Evolutionary conservation across 2,797 vertebrate genomes (phyloP).

Genomic region (Rhodeus uyekii): DNA sequence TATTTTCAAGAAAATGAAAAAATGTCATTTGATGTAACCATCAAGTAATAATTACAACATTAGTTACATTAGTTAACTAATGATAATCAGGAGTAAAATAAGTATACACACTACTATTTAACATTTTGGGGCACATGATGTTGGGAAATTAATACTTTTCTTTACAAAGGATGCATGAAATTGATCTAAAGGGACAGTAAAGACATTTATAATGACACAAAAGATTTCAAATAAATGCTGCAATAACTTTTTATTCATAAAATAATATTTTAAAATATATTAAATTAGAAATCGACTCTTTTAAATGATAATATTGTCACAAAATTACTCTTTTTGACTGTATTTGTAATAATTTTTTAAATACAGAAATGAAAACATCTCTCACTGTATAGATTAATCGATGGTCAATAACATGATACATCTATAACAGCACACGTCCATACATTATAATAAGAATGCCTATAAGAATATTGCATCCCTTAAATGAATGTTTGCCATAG

Average conservation of each 20-base stretch:
- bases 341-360: too few species aligned
- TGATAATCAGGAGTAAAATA: too few species aligned
- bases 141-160: not conserved
- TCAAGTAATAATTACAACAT: not conserved
- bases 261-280: not conserved
- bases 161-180: not conserved
- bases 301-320: not conserved
- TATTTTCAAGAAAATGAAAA: not conserved
- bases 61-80: not conserved
- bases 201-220: too few species aligned
- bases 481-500: not conserved
- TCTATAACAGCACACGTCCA: not conserved
- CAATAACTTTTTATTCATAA: too few species aligned
- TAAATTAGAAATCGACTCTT: not conserved
- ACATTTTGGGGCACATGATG: not conserved
- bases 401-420: not conserved
- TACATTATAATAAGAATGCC: not conserved
- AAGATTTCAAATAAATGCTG: too few species aligned
- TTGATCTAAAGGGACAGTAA: not conserved
- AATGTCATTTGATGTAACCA: not conserved
- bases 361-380: too few species aligned
- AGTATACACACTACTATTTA: not conserved
- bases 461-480: constrained; percentile 10
- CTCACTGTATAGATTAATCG: not conserved
- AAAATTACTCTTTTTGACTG: not conserved